phyloP scores from a whole-genome alignment of 2,888 invertebrate species.

The Epirrhoe alternata region DNA sequence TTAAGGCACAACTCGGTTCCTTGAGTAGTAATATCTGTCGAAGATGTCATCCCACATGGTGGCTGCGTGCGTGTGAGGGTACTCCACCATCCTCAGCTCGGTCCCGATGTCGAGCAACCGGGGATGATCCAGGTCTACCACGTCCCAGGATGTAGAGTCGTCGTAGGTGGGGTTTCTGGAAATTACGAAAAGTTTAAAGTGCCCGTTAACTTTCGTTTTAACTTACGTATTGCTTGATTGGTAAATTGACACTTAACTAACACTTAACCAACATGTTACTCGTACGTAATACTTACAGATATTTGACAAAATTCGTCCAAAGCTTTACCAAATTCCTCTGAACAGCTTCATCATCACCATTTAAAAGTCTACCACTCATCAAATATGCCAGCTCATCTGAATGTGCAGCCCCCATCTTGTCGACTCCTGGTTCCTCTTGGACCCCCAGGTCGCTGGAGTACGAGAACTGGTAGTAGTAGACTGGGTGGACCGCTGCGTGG shows the following conservation, averaged over 20 bases:
- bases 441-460: constrained; percentile 63
- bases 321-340: constrained; percentile 60
- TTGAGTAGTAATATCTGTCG: constrained; percentile 68
- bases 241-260: too few relatives aligned
- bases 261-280: not conserved
- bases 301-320: constrained; percentile 75
- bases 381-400: constrained; percentile 75
- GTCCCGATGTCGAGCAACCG: constrained; percentile 64
- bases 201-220: not conserved
- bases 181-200: not conserved
- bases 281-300: constrained; percentile 62
- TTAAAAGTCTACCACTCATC: constrained; percentile 57
- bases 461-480: constrained; percentile 75
- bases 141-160: constrained; percentile 56
- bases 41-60: constrained; percentile 72
- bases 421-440: constrained; percentile 55
- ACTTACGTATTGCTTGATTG: not conserved
- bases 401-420: constrained; percentile 71
- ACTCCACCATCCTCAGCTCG: constrained; percentile 61
- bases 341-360: constrained; percentile 62
- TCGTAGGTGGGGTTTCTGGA: constrained; percentile 33
- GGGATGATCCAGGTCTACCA: constrained; percentile 50
- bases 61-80: constrained; percentile 52
- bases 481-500: constrained; percentile 58
- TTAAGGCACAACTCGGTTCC: constrained; percentile 43